phyloP scores from a whole-genome alignment of 2,888 invertebrate genomes.

The Punctoribates punctum region DNA sequence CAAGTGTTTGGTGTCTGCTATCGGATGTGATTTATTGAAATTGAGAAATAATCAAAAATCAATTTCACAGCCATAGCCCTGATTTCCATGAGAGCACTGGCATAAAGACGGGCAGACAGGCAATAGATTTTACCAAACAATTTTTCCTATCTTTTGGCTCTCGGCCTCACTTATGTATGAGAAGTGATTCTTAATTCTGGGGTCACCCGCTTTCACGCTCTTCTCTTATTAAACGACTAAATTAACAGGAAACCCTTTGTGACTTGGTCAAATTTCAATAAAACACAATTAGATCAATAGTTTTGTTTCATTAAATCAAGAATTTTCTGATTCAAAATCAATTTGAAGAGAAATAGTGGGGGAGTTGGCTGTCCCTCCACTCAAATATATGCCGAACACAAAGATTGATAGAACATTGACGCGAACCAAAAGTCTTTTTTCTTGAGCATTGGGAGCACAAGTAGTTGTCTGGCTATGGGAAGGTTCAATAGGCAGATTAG shows the following conservation, averaged over 20 bases:
- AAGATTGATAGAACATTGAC: constrained; percentile 38
- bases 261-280: no score
- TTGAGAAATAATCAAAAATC: constrained; percentile 38
- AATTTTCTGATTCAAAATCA: no score
- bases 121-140: neutral
- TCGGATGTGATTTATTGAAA: constrained; percentile 36
- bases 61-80: constrained; percentile 23
- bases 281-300: no score
- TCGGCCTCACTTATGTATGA: no score
- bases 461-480: neutral
- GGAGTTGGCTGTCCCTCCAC: neutral
- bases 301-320: no score
- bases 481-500: constrained; percentile 36
- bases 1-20: constrained; percentile 19
- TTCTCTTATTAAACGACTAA: no score
- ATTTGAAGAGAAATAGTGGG: neutral
- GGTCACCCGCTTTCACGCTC: no score
- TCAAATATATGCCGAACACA: constrained; percentile 18
- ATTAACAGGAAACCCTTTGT: no score
- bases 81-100: neutral
- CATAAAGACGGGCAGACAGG: neutral
- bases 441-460: neutral
- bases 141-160: neutral
- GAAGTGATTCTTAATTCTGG: no score
- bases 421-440: constrained; percentile 20